These are phyloP conservation scores for Caradrina clavipalpis DNA, from an alignment of 2,888 invertebrate species.

Conservation along the genomic window DNA sequence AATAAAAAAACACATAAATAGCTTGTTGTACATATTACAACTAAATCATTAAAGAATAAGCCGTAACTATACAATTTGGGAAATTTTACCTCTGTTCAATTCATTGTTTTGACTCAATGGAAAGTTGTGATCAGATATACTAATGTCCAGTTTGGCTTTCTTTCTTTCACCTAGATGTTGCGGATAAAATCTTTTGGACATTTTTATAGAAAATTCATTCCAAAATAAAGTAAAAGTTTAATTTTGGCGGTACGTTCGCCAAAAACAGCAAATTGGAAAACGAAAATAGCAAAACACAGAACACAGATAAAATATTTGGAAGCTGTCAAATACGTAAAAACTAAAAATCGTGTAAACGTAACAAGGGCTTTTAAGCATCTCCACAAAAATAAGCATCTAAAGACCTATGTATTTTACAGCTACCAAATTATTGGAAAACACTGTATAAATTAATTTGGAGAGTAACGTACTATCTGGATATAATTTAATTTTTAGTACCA, in stretches of 20 bases:
- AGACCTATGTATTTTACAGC: background rate
- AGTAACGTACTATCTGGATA: too few relatives aligned
- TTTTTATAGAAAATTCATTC: conserved; percentile 63
- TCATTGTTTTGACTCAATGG: conserved; percentile 84
- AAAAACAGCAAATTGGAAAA: conserved; percentile 22
- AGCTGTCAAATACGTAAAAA: conserved; percentile 9
- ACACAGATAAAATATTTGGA: background rate
- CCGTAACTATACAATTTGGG: background rate
- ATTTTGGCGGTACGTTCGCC: conserved; percentile 67
- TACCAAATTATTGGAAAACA: too few relatives aligned
- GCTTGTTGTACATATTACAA: background rate
- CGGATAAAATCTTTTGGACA: conserved; percentile 84
- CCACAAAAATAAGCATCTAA: background rate
- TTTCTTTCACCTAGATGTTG: conserved; percentile 83
- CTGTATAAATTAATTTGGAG: background rate
- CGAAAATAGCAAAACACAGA: conserved; percentile 8
- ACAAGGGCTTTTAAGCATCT: background rate
- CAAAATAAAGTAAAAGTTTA: conserved; percentile 50
- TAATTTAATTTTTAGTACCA: too few relatives aligned
- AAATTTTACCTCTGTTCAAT: conserved; percentile 74
- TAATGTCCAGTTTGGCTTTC: conserved; percentile 83
- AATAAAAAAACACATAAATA: background rate
- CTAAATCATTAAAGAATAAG: background rate
- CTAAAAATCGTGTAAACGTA: background rate
- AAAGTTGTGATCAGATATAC: conserved; percentile 85